Conservation (phyloP, 2,113 vertebrate species). For the Elephas maximus region DNA sequence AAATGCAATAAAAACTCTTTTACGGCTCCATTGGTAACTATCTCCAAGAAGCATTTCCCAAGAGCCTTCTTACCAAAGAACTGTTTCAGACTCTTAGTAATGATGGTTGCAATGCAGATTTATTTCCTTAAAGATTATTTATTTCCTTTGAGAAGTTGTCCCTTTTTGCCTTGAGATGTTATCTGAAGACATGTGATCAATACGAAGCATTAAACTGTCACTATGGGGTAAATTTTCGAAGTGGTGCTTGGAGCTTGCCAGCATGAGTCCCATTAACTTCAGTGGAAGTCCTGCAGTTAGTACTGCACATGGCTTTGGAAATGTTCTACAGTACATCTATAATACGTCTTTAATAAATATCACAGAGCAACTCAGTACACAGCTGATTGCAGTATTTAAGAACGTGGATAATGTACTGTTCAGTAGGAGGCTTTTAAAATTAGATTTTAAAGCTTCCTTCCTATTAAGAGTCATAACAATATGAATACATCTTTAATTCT, state of each 20-base stretch:
- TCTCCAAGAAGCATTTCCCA: constrained; percentile 2
- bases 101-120: constrained; percentile 28
- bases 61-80: not conserved
- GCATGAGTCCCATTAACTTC: constrained; percentile 75
- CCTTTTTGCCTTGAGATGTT: constrained; percentile 67
- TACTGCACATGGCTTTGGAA: constrained; percentile 58
- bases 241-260: constrained; percentile 73
- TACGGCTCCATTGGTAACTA: not conserved
- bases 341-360: constrained; percentile 67
- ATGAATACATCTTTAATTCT: constrained; percentile 72
- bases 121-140: constrained; percentile 74
- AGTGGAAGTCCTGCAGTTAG: constrained; percentile 65
- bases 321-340: not conserved
- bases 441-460: constrained; percentile 72
- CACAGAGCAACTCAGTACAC: constrained; percentile 36
- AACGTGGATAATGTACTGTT: constrained; percentile 66
- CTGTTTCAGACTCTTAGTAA: not conserved
- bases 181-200: constrained; percentile 71
- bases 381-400: constrained; percentile 75
- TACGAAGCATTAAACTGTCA: constrained; percentile 74
- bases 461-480: constrained; percentile 70
- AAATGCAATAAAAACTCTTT: not conserved
- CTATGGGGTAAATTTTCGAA: constrained; percentile 80
- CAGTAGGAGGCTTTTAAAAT: constrained; percentile 74
- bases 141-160: constrained; percentile 67